A percentile compares a stretch with the other conserved stretches of the same genome.
phyloP scores from a whole-genome alignment of 2,888 invertebrate species.

The Auanema sp. region DNA sequence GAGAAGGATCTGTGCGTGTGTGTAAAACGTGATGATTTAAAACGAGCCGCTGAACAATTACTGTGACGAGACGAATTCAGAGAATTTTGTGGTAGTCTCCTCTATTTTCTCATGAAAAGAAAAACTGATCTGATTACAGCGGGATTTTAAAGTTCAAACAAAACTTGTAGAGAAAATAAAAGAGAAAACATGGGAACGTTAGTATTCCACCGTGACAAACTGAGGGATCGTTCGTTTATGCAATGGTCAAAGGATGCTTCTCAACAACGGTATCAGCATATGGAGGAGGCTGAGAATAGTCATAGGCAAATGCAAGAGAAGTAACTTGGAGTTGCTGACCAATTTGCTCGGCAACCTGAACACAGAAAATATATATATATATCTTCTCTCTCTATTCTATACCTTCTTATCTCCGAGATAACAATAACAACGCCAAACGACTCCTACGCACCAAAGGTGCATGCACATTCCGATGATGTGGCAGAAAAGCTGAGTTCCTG shows the following conservation, averaged over 20 bases:
- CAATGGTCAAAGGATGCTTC: constrained; percentile 21
- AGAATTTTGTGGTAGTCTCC: too few species aligned
- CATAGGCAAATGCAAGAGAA: constrained; percentile 57
- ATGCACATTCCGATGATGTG: constrained; percentile 57
- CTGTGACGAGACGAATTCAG: too few species aligned
- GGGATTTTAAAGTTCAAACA: too few species aligned
- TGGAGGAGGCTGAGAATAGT: constrained; percentile 60
- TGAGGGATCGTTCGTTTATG: constrained; percentile 5
- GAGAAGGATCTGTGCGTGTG: too few species aligned
- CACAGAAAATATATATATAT: constrained; percentile 1
- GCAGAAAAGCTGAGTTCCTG: constrained; percentile 29
- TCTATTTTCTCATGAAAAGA: too few species aligned
- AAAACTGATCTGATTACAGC: too few species aligned
- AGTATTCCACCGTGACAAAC: too few species aligned
- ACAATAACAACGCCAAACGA: constrained; percentile 62
- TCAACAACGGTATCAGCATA: constrained; percentile 29
- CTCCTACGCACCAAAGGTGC: constrained; percentile 61
- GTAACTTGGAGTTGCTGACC: constrained; percentile 60
- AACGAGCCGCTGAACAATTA: too few species aligned
- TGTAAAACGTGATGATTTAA: too few species aligned
- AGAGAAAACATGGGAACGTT: too few species aligned
- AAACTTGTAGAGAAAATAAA: too few species aligned
- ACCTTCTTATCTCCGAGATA: constrained; percentile 63
- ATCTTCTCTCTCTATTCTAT: constrained; percentile 10
- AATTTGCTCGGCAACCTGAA: constrained; percentile 57